Evolutionary conservation across 2,888 invertebrate genomes (phyloP), one percentile per base, ranked within the genome.

Genomic region (Auanema sp.): DNA sequence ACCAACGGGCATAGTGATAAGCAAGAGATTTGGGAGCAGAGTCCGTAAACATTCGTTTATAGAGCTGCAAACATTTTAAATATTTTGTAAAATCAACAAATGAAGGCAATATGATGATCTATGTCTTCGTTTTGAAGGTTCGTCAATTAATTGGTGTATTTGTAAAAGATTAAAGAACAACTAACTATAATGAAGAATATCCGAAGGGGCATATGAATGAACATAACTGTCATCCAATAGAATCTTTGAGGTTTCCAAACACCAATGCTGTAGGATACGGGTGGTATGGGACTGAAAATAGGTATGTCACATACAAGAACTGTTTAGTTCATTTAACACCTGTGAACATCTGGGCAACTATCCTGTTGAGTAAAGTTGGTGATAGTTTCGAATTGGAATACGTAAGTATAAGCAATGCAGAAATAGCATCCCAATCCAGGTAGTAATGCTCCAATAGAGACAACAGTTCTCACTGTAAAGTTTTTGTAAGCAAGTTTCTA

Each of bases 371-470:
- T 72, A 60, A 80, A 80, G 44, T 80, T 80, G 41, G 68, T 54
- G 3, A 80, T 77, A 21, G 69, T 66, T n/a, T 81, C 75, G 24
- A 77, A 68, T 65, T 81, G 81, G 54, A 81, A 80, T 1, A 82
- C 40, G 54, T 79, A 81, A 0, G 79, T 80, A 61, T 79, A 81
- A 49, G 72, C 70, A 52, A 81, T 75, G 59, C 78, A 78, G 43
- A 76, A 69, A 51, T 82, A 81, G 57, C 82, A 83, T 18, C 82
- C 81, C 14, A 79, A 55, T 18, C 81, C 81, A 12, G 81, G 81
- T 33, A 81, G 60, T 6, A 83, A 66, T 1, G 81, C 81, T 12
- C 79, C 79, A 41, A 79, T 58, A 10, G 65, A 61, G 11, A 72
- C 71, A 16, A 76, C 54, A 57, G 69, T 71, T 50, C 70, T 58